A percentile compares a stretch with the other conserved stretches of the same genome.
phyloP scores from a whole-genome alignment of 1,140 invertebrate species.

The Arctopsyche grandis region DNA sequence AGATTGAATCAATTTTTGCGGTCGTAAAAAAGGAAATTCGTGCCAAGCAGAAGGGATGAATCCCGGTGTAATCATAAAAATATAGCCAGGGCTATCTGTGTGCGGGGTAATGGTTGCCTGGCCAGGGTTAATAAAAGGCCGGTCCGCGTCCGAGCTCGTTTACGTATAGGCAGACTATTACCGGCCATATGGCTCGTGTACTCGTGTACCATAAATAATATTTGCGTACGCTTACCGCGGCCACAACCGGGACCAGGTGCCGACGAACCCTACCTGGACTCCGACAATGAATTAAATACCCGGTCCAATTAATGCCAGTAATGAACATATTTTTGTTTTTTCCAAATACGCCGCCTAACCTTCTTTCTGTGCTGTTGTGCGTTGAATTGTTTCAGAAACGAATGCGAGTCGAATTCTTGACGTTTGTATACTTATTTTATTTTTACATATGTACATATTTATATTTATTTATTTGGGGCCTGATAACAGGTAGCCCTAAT shows the following conservation, averaged over 20 bases:
- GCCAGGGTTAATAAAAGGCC: conserved; percentile 41
- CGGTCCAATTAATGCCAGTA: conserved; percentile 8
- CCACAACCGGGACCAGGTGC: conserved; percentile 1
- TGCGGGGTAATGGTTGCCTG: conserved; percentile 5
- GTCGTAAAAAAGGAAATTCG: background rate
- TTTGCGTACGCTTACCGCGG: conserved; percentile 33
- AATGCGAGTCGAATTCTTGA: too few relatives aligned
- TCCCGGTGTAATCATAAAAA: conserved; percentile 11
- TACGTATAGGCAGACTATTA: conserved; percentile 35
- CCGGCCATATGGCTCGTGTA: conserved; percentile 35
- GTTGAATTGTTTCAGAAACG: too few relatives aligned
- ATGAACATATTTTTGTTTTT: conserved; percentile 3
- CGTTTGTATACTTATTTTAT: too few relatives aligned
- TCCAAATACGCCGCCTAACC: background rate
- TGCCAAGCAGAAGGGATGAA: background rate
- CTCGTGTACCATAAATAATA: conserved; percentile 36
- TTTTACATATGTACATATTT: too few relatives aligned
- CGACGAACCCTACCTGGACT: background rate
- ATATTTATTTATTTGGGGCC: too few relatives aligned
- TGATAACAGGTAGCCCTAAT: too few relatives aligned
- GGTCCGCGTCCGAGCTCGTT: conserved; percentile 19
- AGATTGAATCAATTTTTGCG: background rate
- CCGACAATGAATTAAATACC: conserved; percentile 18
- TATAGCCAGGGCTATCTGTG: background rate
- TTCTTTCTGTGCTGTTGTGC: too few relatives aligned